These are phyloP conservation scores for Drosophila anceps DNA, from an alignment of 2,888 invertebrate species.

Conservation along the genomic window DNA sequence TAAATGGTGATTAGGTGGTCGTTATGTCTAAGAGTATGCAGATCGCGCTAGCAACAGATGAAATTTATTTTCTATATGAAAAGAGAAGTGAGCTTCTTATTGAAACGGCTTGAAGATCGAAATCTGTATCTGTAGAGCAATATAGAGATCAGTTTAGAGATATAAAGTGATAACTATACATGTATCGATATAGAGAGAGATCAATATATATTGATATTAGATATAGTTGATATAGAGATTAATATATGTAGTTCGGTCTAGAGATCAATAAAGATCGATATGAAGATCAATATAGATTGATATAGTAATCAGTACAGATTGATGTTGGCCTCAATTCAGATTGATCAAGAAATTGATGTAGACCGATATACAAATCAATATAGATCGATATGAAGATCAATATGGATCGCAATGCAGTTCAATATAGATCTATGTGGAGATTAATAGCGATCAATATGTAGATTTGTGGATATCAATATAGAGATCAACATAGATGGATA, in stretches of 20 bases:
- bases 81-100: background rate
- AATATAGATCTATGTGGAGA: too few relatives aligned
- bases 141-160: background rate
- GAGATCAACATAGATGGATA: too few relatives aligned
- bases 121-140: background rate
- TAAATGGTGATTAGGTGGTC: background rate
- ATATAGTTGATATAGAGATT: background rate
- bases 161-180: background rate
- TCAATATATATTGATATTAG: background rate
- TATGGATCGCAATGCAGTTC: too few relatives aligned
- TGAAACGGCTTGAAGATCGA: background rate
- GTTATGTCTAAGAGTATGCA: background rate
- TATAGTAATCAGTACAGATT: background rate
- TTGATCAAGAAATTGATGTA: too few relatives aligned
- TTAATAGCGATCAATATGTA: background rate
- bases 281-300: background rate
- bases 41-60: background rate
- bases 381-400: background rate
- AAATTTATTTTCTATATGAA: background rate
- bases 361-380: background rate
- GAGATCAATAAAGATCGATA: background rate
- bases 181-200: background rate
- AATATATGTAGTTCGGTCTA: background rate
- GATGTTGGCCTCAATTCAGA: too few relatives aligned
- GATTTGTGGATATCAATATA: background rate